Evolutionary conservation across 2,113 vertebrate genomes (phyloP).

Genomic region (Pardalotus punctatus): DNA sequence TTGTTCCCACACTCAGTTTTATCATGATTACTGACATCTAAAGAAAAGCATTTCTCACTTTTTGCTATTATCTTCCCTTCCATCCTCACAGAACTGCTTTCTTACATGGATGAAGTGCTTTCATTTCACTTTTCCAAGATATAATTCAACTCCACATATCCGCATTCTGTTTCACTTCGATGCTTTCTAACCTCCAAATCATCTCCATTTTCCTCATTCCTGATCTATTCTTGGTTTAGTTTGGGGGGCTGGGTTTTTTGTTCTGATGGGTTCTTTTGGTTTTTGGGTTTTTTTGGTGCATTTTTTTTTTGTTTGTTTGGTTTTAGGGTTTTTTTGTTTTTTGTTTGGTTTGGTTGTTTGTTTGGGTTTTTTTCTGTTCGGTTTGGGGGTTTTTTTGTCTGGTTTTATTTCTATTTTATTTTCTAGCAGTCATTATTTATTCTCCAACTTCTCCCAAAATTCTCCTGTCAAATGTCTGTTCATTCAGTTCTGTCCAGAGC

Average conservation of each 20-base stretch:
- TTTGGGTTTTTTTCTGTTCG: too few relatives aligned
- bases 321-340: too few relatives aligned
- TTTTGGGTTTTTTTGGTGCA: too few relatives aligned
- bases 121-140: neutral
- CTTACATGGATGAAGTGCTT: accelerated
- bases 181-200: neutral
- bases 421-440: neutral
- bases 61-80: neutral
- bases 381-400: too few relatives aligned
- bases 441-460: neutral
- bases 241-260: neutral
- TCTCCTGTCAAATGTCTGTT: neutral
- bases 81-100: neutral
- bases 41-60: neutral
- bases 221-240: neutral
- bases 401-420: neutral
- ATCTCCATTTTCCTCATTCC: neutral
- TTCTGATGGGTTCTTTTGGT: too few relatives aligned
- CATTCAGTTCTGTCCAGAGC: neutral
- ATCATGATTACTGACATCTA: neutral
- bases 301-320: too few relatives aligned
- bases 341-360: too few relatives aligned
- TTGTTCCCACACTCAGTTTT: neutral
- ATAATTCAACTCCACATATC: neutral
- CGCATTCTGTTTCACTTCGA: neutral